A percentile compares a stretch with the other conserved stretches of the same genome.
Conservation (phyloP, 2,113 vertebrate genomes). For the Neodon shergylaensis region DNA sequence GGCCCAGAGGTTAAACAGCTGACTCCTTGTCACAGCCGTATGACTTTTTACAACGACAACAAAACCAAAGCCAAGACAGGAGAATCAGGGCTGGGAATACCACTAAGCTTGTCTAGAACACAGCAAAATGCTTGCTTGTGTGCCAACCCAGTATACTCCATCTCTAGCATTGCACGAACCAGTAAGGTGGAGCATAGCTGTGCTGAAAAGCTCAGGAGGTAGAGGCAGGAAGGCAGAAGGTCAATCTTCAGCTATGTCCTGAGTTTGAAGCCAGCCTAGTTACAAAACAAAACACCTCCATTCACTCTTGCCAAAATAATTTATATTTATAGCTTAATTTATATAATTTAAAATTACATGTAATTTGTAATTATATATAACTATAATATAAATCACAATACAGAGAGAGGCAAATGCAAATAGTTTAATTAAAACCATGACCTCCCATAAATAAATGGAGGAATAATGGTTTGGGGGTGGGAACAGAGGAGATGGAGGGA, state of each 20-base stretch:
- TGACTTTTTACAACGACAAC: not conserved
- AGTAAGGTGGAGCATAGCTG: not conserved
- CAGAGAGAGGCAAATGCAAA: constrained; percentile 19
- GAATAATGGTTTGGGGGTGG: not conserved
- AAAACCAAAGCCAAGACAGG: not conserved
- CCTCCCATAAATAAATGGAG: not conserved
- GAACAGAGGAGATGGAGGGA: not conserved
- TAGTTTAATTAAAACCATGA: constrained; percentile 14
- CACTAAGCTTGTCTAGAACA: not conserved
- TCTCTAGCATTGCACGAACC: not conserved
- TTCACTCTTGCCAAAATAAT: constrained; percentile 45
- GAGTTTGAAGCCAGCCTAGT: not conserved
- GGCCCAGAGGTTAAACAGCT: not conserved
- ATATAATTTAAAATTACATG: not conserved
- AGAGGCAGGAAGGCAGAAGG: not conserved
- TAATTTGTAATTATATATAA: constrained; percentile 4
- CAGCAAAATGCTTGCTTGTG: not conserved
- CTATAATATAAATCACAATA: constrained; percentile 52
- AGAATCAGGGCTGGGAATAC: not conserved
- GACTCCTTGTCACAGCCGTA: not conserved
- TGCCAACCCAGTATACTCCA: not conserved
- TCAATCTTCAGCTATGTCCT: not conserved
- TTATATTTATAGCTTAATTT: constrained; percentile 50
- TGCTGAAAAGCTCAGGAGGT: not conserved
- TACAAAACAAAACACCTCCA: not conserved